These are phyloP conservation scores for Tyrannus savana DNA, from an alignment of 2,113 vertebrate genomes.

Conservation along the genomic window DNA sequence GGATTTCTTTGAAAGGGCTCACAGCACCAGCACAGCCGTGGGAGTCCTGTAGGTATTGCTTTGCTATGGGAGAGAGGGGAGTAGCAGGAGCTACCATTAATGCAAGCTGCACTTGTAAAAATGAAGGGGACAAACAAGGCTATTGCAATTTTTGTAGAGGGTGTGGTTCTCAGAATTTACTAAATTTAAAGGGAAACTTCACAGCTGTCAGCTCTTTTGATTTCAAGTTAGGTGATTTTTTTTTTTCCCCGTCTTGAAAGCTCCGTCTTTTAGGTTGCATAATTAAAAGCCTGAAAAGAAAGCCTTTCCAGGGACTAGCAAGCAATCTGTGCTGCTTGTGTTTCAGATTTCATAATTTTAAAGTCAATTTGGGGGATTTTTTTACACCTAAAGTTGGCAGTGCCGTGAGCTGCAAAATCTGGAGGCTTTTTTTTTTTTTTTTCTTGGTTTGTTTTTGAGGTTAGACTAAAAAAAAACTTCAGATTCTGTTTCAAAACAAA, in stretches of 20 bases:
- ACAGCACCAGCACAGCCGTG: background rate
- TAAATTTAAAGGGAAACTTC: background rate
- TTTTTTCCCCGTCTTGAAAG: background rate
- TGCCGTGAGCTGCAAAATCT: slow-evolving; percentile 1
- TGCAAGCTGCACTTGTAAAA: background rate
- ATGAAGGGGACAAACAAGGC: background rate
- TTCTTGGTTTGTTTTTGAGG: background rate
- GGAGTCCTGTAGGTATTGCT: background rate
- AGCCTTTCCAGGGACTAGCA: background rate
- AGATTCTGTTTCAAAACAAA: background rate
- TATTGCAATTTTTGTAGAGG: background rate
- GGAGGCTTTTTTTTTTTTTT: background rate
- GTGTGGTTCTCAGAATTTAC: background rate
- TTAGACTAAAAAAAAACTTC: slow-evolving; percentile 5
- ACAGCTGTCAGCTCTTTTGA: background rate
- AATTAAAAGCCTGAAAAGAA: background rate
- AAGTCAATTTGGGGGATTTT: slow-evolving; percentile 15
- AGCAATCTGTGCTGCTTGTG: background rate
- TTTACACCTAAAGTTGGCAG: slow-evolving; percentile 10
- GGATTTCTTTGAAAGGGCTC: background rate
- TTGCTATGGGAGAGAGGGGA: background rate
- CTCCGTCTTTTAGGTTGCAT: background rate
- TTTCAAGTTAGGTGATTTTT: background rate
- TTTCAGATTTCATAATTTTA: slow-evolving; percentile 6
- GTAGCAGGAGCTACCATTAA: background rate